These are phyloP conservation scores for Theristicus caerulescens DNA, from an alignment of 2,113 vertebrate species.

Conservation along the genomic window DNA sequence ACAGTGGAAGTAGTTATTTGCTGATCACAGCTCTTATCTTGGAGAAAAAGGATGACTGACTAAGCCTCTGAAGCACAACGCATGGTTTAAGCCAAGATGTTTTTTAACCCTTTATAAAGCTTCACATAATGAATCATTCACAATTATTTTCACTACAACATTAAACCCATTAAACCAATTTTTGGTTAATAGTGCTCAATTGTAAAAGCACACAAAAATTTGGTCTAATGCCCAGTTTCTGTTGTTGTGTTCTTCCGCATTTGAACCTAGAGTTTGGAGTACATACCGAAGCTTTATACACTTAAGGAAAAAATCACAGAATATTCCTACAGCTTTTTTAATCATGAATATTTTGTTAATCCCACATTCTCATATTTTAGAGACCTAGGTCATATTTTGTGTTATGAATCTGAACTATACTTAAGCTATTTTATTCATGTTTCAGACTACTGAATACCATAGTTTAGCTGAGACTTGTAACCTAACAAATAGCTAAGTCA, in stretches of 20 bases:
- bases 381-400: background rate
- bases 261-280: background rate
- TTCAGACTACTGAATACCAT: background rate
- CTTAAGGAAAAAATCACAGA: background rate
- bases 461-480: background rate
- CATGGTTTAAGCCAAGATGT: background rate
- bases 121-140: background rate
- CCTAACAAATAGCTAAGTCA: background rate
- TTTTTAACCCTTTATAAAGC: background rate
- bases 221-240: background rate
- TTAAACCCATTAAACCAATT: background rate
- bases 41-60: background rate
- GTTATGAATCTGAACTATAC: background rate
- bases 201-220: background rate
- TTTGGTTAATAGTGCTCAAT: background rate
- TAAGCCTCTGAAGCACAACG: background rate
- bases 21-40: background rate
- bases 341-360: background rate
- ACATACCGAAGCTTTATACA: background rate
- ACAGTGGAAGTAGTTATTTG: background rate
- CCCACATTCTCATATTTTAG: background rate
- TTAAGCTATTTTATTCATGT: background rate
- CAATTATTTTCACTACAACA: background rate
- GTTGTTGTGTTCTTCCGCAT: background rate
- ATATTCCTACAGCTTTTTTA: background rate